Conservation (phyloP, 2,888 invertebrate genomes). For the Drosophila mercatorum region DNA sequence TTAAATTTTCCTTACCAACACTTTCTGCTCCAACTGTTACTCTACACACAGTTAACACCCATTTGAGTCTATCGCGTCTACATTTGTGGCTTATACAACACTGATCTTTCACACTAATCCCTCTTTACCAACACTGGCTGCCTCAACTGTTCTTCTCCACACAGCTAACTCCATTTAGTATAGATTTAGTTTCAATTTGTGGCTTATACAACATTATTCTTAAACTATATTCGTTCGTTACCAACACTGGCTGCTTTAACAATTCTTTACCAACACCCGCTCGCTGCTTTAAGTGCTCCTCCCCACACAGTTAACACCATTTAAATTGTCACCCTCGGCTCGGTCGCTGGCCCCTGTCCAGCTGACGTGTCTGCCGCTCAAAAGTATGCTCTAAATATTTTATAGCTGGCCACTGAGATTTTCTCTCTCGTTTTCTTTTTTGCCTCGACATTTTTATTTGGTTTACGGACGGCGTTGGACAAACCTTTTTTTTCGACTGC, state of each 20-base stretch:
- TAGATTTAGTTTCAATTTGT: no score
- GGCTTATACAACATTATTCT: no score
- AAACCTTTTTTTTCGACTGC: slow-evolving; percentile 50
- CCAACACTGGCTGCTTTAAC: neutral
- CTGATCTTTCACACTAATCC: no score
- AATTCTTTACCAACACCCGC: neutral
- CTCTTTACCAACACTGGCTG: no score
- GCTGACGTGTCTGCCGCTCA: slow-evolving; percentile 18
- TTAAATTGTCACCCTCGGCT: slow-evolving; percentile 52
- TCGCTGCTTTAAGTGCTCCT: neutral
- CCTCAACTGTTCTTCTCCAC: no score
- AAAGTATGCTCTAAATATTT: slow-evolving; percentile 68
- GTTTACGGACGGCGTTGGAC: slow-evolving; percentile 42
- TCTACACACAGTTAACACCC: no score
- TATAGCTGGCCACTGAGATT: slow-evolving; percentile 63
- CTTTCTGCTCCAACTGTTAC: no score
- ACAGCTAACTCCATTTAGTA: no score
- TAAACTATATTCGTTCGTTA: neutral
- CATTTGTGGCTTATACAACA: no score
- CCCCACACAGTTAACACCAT: slow-evolving; percentile 26
- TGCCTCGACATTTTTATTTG: slow-evolving; percentile 45
- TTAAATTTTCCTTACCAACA: no score
- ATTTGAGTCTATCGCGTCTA: no score
- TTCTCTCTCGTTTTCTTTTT: neutral
- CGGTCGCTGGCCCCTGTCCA: neutral